These are phyloP conservation scores for Leptinotarsa juncta DNA, from an alignment of 2,888 invertebrate species.

Conservation along the genomic window DNA sequence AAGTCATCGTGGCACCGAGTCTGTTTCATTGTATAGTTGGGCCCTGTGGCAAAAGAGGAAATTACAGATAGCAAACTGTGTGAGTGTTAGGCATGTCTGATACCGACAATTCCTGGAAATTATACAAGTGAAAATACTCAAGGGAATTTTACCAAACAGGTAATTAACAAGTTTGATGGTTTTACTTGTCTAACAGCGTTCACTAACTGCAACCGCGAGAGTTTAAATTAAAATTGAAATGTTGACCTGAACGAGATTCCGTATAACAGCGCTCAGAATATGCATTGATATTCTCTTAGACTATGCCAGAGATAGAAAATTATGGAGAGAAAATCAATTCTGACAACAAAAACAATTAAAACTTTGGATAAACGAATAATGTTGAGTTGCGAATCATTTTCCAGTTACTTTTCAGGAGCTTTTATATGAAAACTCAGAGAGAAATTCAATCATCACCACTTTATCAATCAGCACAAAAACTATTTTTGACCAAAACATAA, in stretches of 20 bases:
- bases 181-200: conserved; percentile 58
- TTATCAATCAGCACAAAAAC: neutral
- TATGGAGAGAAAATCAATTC: conserved; percentile 33
- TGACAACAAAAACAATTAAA: conserved; percentile 37
- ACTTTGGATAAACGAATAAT: conserved; percentile 8
- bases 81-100: conserved; percentile 58
- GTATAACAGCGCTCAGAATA: conserved; percentile 34
- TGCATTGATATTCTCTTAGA: conserved; percentile 43
- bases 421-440: neutral
- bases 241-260: conserved; percentile 53
- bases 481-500: neutral
- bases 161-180: conserved; percentile 67
- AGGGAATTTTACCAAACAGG: conserved; percentile 66
- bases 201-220: conserved; percentile 40
- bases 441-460: neutral
- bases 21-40: conserved; percentile 41
- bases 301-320: conserved; percentile 11
- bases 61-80: conserved; percentile 58
- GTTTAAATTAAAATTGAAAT: conserved; percentile 63
- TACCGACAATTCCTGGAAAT: conserved; percentile 65
- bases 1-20: conserved; percentile 32
- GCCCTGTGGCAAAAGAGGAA: conserved; percentile 56
- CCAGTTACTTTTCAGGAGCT: neutral
- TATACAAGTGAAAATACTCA: conserved; percentile 64
- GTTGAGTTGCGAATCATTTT: neutral